These are phyloP conservation scores for Anoplolepis gracilipes DNA, from an alignment of 1,140 invertebrate species.

Conservation along the genomic window DNA sequence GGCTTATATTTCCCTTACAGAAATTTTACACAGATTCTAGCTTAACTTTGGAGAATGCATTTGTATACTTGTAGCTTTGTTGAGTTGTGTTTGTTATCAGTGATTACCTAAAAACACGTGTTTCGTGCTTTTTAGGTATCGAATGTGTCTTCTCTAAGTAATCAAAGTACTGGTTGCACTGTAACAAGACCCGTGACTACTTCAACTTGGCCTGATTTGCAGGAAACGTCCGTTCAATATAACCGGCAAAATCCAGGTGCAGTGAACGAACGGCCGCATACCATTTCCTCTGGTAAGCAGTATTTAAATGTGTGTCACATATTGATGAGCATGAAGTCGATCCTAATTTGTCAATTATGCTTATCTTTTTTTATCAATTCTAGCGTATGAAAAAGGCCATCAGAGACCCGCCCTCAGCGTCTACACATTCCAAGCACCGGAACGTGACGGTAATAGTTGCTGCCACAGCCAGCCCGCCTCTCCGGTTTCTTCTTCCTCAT, in stretches of 20 bases:
- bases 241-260: conserved; percentile 85
- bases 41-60: conserved; percentile 26
- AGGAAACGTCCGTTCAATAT: conserved; percentile 91
- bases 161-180: conserved; percentile 85
- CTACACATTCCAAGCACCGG: conserved; percentile 94
- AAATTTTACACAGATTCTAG: conserved; percentile 22
- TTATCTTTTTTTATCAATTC: conserved; percentile 14
- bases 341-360: neutral
- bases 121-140: conserved; percentile 84
- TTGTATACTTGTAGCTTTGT: neutral
- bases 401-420: conserved; percentile 94
- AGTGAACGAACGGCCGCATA: conserved; percentile 93
- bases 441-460: conserved; percentile 79
- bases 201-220: conserved; percentile 94
- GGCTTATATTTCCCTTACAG: conserved; percentile 17
- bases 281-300: conserved; percentile 92
- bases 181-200: conserved; percentile 86
- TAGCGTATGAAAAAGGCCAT: conserved; percentile 92
- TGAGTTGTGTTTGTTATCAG: conserved; percentile 5
- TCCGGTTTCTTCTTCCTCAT: conserved; percentile 86
- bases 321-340: too few relatives aligned
- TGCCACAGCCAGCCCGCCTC: conserved; percentile 88
- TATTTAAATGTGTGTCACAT: neutral
- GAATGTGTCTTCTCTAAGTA: conserved; percentile 86
- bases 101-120: conserved; percentile 1